phyloP scores from a whole-genome alignment of 2,797 vertebrate genomes.

The Potorous gilbertii region DNA sequence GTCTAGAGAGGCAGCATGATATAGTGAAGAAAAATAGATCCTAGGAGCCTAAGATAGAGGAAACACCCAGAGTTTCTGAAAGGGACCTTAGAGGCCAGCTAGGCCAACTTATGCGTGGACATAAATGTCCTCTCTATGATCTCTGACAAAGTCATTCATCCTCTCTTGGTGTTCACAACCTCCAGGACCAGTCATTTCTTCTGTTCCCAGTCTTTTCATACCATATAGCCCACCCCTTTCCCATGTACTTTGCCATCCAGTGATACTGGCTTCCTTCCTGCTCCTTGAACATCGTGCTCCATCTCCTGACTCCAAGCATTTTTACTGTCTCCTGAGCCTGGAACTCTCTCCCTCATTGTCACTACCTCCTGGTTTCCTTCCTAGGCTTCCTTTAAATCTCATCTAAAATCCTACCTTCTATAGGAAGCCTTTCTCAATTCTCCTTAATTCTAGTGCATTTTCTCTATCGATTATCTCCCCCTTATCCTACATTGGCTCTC shows the following conservation, averaged over 20 bases:
- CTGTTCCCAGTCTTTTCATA: not conserved
- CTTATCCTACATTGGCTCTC: not conserved
- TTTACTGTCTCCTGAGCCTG: not conserved
- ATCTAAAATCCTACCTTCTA: not conserved
- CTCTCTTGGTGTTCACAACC: not conserved
- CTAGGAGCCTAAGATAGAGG: not conserved
- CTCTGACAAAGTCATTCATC: not conserved
- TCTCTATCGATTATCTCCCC: not conserved
- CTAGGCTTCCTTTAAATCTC: not conserved
- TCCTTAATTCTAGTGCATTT: not conserved
- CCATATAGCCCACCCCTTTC: not conserved
- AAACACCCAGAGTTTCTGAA: not conserved
- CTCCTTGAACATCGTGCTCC: not conserved
- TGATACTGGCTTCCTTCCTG: not conserved
- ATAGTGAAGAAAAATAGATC: not conserved
- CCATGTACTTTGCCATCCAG: not conserved
- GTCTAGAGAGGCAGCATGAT: not conserved
- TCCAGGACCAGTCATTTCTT: not conserved
- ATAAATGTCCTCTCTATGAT: not conserved
- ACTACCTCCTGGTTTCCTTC: not conserved
- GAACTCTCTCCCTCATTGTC: not conserved
- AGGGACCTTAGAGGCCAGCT: not conserved
- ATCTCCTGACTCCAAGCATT: not conserved
- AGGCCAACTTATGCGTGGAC: not conserved
- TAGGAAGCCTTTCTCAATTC: not conserved